Evolutionary conservation across 2,888 invertebrate species (phyloP).

Genomic region (Diplolepis rosae): DNA sequence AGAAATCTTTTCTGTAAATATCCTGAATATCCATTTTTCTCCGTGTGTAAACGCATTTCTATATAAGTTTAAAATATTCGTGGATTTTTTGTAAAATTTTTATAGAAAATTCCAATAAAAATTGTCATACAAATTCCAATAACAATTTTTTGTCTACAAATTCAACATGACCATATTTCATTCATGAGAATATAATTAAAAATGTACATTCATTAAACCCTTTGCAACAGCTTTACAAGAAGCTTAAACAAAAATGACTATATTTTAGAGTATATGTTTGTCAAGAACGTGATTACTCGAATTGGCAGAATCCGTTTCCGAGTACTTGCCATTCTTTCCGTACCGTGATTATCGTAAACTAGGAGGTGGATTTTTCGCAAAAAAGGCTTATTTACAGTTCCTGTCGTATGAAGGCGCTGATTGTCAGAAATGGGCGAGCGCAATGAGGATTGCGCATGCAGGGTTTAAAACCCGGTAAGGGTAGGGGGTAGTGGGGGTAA

Average conservation of each 20-base stretch:
- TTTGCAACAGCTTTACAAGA: too few species aligned
- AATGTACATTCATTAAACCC: not conserved
- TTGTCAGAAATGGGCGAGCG: conserved; percentile 32
- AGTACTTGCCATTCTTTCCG: not conserved
- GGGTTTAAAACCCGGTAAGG: conserved; percentile 31
- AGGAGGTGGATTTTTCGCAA: not conserved
- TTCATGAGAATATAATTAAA: not conserved
- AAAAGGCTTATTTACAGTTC: not conserved
- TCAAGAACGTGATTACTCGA: not conserved
- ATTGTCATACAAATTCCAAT: too few species aligned
- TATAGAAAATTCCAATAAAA: too few species aligned
- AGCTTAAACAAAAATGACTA: too few species aligned
- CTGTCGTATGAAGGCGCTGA: conserved; percentile 32
- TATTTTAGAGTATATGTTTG: too few species aligned
- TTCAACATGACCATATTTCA: too few species aligned
- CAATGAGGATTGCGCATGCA: conserved; percentile 50
- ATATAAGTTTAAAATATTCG: too few species aligned
- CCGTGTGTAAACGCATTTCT: too few species aligned
- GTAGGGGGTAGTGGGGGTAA: conserved; percentile 56
- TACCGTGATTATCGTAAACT: not conserved
- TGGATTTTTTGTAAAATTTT: too few species aligned
- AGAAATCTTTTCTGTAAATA: too few species aligned
- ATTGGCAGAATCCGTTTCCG: not conserved
- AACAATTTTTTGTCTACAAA: too few species aligned
- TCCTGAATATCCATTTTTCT: too few species aligned